Conservation (phyloP, 2,113 vertebrate genomes). For the Zapornia atra region DNA sequence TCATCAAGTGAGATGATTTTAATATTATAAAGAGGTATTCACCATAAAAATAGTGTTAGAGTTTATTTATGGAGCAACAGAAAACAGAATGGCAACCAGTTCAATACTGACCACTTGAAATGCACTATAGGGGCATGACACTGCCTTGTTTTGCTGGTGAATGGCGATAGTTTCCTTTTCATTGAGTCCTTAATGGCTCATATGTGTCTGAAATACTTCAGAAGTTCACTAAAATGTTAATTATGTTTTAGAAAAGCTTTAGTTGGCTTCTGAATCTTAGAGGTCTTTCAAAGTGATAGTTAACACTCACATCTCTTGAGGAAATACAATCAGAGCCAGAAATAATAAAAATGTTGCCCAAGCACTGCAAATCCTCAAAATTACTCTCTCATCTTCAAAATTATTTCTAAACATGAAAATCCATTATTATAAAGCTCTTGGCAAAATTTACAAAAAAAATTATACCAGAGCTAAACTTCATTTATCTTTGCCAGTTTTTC, state of each 20-base stretch:
- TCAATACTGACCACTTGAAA: background rate
- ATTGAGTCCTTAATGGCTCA: background rate
- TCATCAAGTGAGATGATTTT: background rate
- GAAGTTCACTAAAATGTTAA: slow-evolving; percentile 8
- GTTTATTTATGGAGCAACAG: background rate
- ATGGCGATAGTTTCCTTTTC: background rate
- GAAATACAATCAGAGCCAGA: background rate
- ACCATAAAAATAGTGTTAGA: background rate
- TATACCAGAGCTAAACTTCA: background rate
- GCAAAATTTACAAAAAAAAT: background rate
- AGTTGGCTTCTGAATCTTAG: background rate
- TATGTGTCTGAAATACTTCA: background rate
- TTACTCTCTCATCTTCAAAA: background rate
- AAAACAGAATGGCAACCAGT: background rate
- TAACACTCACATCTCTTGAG: background rate
- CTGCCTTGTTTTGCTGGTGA: background rate
- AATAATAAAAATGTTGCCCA: background rate
- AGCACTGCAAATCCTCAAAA: background rate
- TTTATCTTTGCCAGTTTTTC: background rate
- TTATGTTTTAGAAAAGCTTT: background rate
- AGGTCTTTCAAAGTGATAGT: background rate
- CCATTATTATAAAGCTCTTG: background rate
- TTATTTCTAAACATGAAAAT: background rate
- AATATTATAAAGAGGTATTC: background rate
- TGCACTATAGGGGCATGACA: background rate